Percentiles rank a stretch among this genome's conserved stretches.
These are phyloP conservation scores for Dynastes maya DNA, from an alignment of 2,888 invertebrate species.

Conservation along the genomic window DNA sequence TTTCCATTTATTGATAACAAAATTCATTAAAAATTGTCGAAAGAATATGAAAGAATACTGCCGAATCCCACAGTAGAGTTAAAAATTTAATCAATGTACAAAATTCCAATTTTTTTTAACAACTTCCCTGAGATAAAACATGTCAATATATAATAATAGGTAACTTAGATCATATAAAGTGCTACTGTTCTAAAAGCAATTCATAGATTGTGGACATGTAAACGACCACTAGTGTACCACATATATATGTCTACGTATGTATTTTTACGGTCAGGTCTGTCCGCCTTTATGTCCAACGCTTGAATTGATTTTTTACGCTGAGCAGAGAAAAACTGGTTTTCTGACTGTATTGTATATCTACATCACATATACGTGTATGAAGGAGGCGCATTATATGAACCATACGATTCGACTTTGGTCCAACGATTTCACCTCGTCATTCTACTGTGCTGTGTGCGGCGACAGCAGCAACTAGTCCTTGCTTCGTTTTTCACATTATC, in stretches of 20 bases:
- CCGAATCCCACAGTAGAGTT: no score
- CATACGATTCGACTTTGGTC: constrained; percentile 27
- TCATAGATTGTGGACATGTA: not conserved
- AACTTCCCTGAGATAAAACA: no score
- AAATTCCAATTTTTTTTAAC: no score
- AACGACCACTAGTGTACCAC: not conserved
- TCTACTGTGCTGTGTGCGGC: constrained; percentile 7
- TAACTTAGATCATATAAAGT: no score
- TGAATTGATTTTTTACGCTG: constrained; percentile 48
- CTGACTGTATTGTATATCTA: constrained; percentile 34
- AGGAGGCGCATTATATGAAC: not conserved
- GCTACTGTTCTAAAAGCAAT: no score
- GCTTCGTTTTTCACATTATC: not conserved
- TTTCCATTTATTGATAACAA: no score
- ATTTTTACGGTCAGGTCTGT: constrained; percentile 43
- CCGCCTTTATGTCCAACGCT: constrained; percentile 43
- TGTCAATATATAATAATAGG: no score
- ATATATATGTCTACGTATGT: constrained; percentile 8
- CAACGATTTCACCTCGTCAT: constrained; percentile 41
- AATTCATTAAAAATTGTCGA: no score
- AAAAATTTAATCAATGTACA: no score
- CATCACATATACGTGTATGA: not conserved
- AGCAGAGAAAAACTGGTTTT: constrained; percentile 47
- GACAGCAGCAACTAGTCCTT: constrained; percentile 20
- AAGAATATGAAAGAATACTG: no score